Evolutionary conservation across 2,888 invertebrate genomes (phyloP).

Genomic region (Teleiodes luculella): DNA sequence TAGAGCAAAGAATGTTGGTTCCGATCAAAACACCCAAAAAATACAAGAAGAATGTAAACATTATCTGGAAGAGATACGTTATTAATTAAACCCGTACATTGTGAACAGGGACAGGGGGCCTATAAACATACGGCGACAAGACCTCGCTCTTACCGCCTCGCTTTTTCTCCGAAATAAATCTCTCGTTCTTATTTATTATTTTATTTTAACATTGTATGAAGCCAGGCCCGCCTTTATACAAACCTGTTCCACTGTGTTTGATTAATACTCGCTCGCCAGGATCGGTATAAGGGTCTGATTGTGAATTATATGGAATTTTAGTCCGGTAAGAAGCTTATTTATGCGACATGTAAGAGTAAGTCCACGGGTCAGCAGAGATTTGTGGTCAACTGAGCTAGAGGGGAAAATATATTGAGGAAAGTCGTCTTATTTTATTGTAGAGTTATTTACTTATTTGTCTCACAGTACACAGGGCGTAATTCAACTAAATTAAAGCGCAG

Average conservation of each 20-base stretch:
- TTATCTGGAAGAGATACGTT: constrained; percentile 57
- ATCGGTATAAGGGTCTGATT: constrained; percentile 62
- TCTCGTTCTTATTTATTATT: constrained; percentile 74
- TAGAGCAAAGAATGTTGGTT: not conserved
- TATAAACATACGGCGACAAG: constrained; percentile 70
- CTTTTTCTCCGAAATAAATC: constrained; percentile 75
- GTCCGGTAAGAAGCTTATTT: constrained; percentile 70
- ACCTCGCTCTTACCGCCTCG: constrained; percentile 63
- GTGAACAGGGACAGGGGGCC: constrained; percentile 57
- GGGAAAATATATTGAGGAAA: constrained; percentile 9
- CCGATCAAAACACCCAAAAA: constrained; percentile 2
- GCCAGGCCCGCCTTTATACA: constrained; percentile 61
- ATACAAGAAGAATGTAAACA: constrained; percentile 21
- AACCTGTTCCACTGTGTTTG: constrained; percentile 70
- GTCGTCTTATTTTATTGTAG: constrained; percentile 1
- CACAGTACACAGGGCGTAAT: not conserved
- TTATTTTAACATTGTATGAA: constrained; percentile 60
- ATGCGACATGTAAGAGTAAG: constrained; percentile 48
- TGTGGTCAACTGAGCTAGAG: constrained; percentile 24
- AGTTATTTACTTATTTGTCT: not conserved
- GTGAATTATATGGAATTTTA: constrained; percentile 67
- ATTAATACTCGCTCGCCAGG: constrained; percentile 62
- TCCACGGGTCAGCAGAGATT: constrained; percentile 38
- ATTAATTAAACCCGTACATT: constrained; percentile 70
- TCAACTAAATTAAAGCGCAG: constrained; percentile 12